Base-by-base conservation (phyloP, 2,888 invertebrate genomes). In the Ectropis crepuscularia region DNA sequence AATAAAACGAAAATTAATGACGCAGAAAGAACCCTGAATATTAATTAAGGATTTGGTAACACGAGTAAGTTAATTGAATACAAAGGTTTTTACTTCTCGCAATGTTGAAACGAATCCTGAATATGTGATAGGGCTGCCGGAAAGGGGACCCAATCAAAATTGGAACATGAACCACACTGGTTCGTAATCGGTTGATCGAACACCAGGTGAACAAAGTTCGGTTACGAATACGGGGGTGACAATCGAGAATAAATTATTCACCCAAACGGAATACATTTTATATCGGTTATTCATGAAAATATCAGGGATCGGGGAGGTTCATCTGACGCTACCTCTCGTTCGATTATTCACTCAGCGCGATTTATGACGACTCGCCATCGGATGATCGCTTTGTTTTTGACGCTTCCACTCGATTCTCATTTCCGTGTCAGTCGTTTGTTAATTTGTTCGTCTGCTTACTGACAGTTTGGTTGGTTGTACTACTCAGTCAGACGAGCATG, bases 181-280 rank as follows among this genome's bases (percentile, higher is more conserved):
- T 76, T 61, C 63, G 78, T 83, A 82, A 86, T 83, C 82, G 79
- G 78, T 80, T 78, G 78, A 82, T 81, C 74, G 80, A 81, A 80
- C 82, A 85, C 83, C 86, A 79, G 82, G 74, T 73, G 79, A 79
- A 79, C 80, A 79, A 79, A 77, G 73, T 79, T 80, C 67, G 74
- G 74, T 75, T 69, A 71, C 70, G 74, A 75, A 72, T 72, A 74
- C 74, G 68, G 73, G 76, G 79, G 81, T 80, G 84, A 84, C 85
- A 86, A 83, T 85, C 77, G 80, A 71, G 77, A 79, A 83, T 89
- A 89, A 90, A 88, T 89, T 86, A 90, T 90, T 90, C 86, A 89
- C 78, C 76, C 78, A 74, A 79, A 78, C 78, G 79, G 76, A 85
- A 81, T 85, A 82, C 80, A 82, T 83, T 84, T 83, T 84, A 86